Base-by-base conservation (phyloP, 1,140 invertebrate species). In the Aporrectodea caliginosa region DNA sequence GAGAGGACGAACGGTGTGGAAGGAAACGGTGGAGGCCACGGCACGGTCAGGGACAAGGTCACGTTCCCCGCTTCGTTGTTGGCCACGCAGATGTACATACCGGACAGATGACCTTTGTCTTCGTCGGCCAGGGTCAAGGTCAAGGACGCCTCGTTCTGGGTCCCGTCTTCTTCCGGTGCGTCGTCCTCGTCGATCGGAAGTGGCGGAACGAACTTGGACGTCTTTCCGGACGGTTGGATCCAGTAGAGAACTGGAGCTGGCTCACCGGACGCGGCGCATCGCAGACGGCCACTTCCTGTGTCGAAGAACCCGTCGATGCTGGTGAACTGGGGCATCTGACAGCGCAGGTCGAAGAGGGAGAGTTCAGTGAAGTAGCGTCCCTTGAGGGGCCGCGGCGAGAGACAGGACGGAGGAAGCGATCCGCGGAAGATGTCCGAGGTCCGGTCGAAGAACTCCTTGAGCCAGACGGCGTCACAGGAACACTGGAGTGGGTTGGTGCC, bases 51-150 rank as follows among this genome's bases (percentile, higher is more conserved):
- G 0, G 84, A 84, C 69, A 87, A 84, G 14, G 86, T 87, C 1
- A 87, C 86, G 72, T 87, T 87, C 1, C 86, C 86, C 0, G 85
- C 86, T 0, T 84, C 84, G 76, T 88, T 88, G 78, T 84, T 85
- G 14, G 86, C 86, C 33, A 88, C 80, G 78, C 86, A 88, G 77
- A 84, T 83, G 78, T 86, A 88, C 75, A 76, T 76, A 27, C 75
- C 75, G 35, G 75, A 76, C n/a, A 32, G n/a, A 27, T 27, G n/a
- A 27, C 12, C 12, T 72, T 14, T 2, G 27, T 72, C 31, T 29
- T 32, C 43, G 27, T 76, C 43, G 75, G 0, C 33, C 35, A 34
- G 12, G 16, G 6, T 16, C 43, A 14, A 27, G 75, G 35, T 29
- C 16, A 58, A 2, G 33, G 27, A 12, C 34, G 33, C 69, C 81